phyloP scores from a whole-genome alignment of 2,797 vertebrate species.

The Sarcophilus harrisii region DNA sequence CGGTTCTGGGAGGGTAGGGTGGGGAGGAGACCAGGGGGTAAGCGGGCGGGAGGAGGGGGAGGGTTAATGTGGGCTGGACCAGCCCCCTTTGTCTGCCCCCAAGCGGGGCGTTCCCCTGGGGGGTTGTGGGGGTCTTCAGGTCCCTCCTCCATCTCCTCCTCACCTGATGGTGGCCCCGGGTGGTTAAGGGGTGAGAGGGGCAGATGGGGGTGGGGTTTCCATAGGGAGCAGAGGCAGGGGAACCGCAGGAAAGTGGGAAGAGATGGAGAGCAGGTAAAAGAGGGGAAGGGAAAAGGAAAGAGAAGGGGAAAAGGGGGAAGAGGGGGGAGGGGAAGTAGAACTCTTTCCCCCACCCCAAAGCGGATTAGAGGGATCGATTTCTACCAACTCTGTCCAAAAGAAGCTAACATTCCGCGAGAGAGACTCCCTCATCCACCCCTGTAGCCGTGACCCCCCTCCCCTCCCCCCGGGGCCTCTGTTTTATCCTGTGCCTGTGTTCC shows the following conservation, averaged over 20 bases:
- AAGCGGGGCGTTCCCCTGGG: background rate
- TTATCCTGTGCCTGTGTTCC: background rate
- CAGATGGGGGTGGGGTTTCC: background rate
- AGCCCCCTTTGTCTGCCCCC: background rate
- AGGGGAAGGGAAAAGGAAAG: background rate
- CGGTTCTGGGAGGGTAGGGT: constrained; percentile 84
- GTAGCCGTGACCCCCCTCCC: background rate
- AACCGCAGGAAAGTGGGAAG: background rate
- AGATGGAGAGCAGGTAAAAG: background rate
- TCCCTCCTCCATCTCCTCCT: background rate
- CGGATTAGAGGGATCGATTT: background rate
- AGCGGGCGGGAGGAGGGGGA: background rate
- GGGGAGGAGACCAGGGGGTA: constrained; percentile 9
- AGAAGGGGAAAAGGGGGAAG: background rate
- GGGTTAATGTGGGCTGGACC: background rate
- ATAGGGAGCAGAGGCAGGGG: background rate
- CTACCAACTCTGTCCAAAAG: background rate
- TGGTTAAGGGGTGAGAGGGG: background rate
- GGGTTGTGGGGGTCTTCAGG: background rate
- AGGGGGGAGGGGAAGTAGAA: background rate
- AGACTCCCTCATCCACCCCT: background rate
- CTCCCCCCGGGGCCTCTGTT: background rate
- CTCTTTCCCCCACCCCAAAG: background rate
- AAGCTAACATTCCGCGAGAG: background rate
- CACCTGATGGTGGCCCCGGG: background rate